A percentile compares a stretch with the other conserved stretches of the same genome.
These are phyloP conservation scores for Rhyacichthys aspro DNA, from an alignment of 2,797 vertebrate genomes.

Conservation along the genomic window DNA sequence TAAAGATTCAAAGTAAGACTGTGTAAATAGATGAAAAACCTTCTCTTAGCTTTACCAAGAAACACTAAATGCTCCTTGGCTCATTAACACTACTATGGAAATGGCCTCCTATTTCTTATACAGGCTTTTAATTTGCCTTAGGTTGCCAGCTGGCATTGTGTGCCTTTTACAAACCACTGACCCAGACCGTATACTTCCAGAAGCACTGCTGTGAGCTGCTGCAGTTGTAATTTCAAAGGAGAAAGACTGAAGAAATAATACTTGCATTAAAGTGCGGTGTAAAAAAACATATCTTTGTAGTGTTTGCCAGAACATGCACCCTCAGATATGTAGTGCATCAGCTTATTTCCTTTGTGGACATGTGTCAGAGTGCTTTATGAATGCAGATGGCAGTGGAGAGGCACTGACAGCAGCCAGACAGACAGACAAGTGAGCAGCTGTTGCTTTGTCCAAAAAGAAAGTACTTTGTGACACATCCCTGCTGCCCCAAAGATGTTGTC, in stretches of 20 bases:
- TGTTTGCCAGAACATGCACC: neutral
- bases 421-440: slow-evolving; percentile 85
- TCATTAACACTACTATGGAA: slow-evolving; percentile 60
- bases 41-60: slow-evolving; percentile 50
- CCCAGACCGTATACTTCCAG: slow-evolving; percentile 16
- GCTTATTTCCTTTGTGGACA: slow-evolving; percentile 67
- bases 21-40: slow-evolving; percentile 27
- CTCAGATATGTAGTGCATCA: slow-evolving; percentile 3
- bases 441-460: slow-evolving; percentile 88
- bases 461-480: slow-evolving; percentile 58
- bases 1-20: slow-evolving; percentile 18
- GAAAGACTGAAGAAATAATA: neutral
- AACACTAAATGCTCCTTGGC: slow-evolving; percentile 57
- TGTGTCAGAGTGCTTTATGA: slow-evolving; percentile 86
- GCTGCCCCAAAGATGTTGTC: slow-evolving; percentile 52
- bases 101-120: slow-evolving; percentile 49
- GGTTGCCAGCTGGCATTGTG: slow-evolving; percentile 59
- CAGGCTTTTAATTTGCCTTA: slow-evolving; percentile 56
- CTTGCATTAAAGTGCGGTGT: neutral
- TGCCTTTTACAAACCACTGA: slow-evolving; percentile 40
- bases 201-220: slow-evolving; percentile 1
- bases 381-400: slow-evolving; percentile 83
- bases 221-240: neutral
- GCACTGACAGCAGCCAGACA: slow-evolving; percentile 67
- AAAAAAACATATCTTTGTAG: neutral